phyloP scores from a whole-genome alignment of 2,113 vertebrate species.

The Boleophthalmus pectinirostris region DNA sequence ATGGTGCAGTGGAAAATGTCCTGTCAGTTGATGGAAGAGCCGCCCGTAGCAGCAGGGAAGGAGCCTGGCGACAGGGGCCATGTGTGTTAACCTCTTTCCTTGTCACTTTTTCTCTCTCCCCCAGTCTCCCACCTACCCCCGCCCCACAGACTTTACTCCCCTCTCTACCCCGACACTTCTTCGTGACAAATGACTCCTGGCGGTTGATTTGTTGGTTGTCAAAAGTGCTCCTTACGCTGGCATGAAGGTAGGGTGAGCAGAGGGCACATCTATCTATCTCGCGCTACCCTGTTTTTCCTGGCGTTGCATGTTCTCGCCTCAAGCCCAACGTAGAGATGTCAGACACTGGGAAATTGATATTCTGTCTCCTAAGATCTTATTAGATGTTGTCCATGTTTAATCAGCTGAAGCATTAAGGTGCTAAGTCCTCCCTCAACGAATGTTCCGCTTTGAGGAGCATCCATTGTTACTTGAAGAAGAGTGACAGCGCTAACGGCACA shows the following conservation, averaged over 20 bases:
- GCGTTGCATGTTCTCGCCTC: constrained; percentile 33
- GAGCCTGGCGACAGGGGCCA: constrained; percentile 68
- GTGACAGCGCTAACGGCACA: constrained; percentile 37
- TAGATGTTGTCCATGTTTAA: constrained; percentile 62
- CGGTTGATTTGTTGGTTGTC: constrained; percentile 79
- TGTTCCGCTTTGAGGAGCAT: constrained; percentile 36
- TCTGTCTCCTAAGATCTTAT: constrained; percentile 65
- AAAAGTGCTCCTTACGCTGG: constrained; percentile 65
- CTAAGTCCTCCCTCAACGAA: constrained; percentile 35
- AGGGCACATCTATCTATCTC: constrained; percentile 22
- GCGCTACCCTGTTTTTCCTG: constrained; percentile 11
- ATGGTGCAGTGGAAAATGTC: constrained; percentile 69
- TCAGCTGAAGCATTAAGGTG: constrained; percentile 46
- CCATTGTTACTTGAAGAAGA: constrained; percentile 3
- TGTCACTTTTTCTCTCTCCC: constrained; percentile 49
- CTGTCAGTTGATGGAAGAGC: constrained; percentile 75
- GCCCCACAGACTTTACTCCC: constrained; percentile 46
- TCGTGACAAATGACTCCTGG: constrained; percentile 76
- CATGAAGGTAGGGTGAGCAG: constrained; percentile 56
- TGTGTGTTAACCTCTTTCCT: constrained; percentile 74
- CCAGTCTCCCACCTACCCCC: constrained; percentile 39
- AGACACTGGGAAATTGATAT: constrained; percentile 57
- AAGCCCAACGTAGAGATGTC: constrained; percentile 37
- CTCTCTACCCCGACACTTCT: constrained; percentile 59
- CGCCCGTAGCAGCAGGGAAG: constrained; percentile 68